These are phyloP conservation scores for Carterocephalus palaemon DNA, from an alignment of 2,888 invertebrate genomes.

Conservation along the genomic window DNA sequence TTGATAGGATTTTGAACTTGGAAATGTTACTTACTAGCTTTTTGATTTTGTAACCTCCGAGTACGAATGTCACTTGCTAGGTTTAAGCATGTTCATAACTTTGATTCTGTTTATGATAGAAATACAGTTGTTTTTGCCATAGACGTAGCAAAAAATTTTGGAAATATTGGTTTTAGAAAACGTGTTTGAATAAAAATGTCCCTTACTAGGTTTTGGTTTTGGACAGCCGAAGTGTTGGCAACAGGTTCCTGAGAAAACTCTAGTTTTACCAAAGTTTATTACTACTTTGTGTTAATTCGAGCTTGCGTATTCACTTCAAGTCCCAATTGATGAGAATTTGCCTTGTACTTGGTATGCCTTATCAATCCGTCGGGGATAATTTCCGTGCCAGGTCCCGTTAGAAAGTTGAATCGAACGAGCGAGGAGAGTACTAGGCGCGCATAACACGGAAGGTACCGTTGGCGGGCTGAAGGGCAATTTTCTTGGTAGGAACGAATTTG, in stretches of 20 bases:
- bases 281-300: constrained; percentile 16
- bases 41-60: too few relatives aligned
- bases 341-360: constrained; percentile 17
- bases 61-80: too few relatives aligned
- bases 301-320: constrained; percentile 18
- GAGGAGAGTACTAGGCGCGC: constrained; percentile 41
- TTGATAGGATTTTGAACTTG: too few relatives aligned
- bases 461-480: constrained; percentile 37
- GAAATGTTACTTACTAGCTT: too few relatives aligned
- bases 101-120: too few relatives aligned
- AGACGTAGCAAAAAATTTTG: too few relatives aligned
- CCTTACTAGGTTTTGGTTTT: too few relatives aligned
- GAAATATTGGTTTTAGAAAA: too few relatives aligned
- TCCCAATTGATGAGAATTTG: constrained; percentile 22
- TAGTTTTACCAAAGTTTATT: constrained; percentile 13
- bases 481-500: constrained; percentile 37
- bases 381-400: constrained; percentile 30
- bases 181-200: too few relatives aligned
- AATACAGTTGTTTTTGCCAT: too few relatives aligned
- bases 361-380: constrained; percentile 24
- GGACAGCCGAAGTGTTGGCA: too few relatives aligned
- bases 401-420: constrained; percentile 32
- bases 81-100: too few relatives aligned
- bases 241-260: constrained; percentile 9
- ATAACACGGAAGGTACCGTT: constrained; percentile 55